Percentiles rank a stretch among this genome's conserved stretches.
These are phyloP conservation scores for Picathartes gymnocephalus DNA, from an alignment of 2,113 vertebrate species.

Conservation along the genomic window DNA sequence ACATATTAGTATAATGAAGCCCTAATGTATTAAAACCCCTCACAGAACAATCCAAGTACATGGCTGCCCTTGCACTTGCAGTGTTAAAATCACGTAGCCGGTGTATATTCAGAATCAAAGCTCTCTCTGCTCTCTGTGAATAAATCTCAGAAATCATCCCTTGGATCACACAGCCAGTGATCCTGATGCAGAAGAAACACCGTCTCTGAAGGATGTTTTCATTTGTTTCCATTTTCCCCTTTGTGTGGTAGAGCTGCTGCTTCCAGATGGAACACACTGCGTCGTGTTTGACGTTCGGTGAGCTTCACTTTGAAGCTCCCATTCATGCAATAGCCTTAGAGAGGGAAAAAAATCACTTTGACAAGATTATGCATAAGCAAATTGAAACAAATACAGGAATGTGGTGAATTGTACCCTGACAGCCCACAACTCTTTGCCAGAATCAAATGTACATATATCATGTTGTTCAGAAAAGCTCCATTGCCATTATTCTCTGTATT, in stretches of 20 bases:
- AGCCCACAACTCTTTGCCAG: not conserved
- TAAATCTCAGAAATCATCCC: not conserved
- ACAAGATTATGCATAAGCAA: not conserved
- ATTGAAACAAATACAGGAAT: not conserved
- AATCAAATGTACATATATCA: not conserved
- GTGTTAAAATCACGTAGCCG: not conserved
- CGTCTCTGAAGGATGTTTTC: not conserved
- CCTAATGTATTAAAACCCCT: not conserved
- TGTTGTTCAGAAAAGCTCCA: not conserved
- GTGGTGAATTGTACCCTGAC: not conserved
- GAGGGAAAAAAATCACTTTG: not conserved
- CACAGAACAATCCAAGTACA: not conserved
- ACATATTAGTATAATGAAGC: not conserved
- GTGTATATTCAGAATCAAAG: not conserved
- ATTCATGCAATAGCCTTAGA: not conserved
- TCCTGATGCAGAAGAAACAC: not conserved
- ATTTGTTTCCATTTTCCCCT: conserved; percentile 23
- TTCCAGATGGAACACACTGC: not conserved
- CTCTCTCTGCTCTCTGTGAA: not conserved
- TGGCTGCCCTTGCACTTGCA: not conserved
- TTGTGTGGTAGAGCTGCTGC: not conserved
- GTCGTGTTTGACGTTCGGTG: not conserved
- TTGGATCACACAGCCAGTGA: not conserved
- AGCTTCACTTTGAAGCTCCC: not conserved
- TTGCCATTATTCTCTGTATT: not conserved